Conservation (phyloP, 2,797 vertebrate species). For the Columba guinea region DNA sequence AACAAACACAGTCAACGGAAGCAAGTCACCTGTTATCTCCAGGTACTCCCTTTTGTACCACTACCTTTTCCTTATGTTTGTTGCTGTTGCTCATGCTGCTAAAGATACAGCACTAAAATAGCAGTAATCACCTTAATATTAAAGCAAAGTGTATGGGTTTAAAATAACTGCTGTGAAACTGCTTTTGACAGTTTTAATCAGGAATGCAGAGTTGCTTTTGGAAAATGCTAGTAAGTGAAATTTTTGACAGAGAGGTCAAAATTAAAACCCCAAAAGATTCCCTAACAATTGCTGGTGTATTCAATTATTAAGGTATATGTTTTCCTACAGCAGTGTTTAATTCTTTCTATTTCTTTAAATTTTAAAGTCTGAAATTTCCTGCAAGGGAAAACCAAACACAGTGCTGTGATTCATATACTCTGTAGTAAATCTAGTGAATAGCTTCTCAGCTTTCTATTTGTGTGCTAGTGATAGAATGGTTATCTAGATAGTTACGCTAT, state of each 20-base stretch:
- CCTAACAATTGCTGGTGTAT: not conserved
- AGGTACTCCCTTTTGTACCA: conserved; percentile 79
- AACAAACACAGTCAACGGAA: conserved; percentile 96
- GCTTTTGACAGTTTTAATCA: not conserved
- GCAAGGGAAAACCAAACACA: not conserved
- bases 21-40: conserved; percentile 98
- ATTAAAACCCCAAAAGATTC: not conserved
- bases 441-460: not conserved
- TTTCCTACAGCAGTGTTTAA: not conserved
- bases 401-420: not conserved
- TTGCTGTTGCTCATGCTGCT: not conserved
- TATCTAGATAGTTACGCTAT: not conserved
- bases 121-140: not conserved
- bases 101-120: not conserved
- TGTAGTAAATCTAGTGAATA: not conserved
- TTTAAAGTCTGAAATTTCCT: not conserved
- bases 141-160: not conserved
- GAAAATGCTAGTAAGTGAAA: not conserved
- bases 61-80: not conserved
- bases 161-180: not conserved
- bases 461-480: not conserved
- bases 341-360: not conserved
- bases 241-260: not conserved
- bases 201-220: not conserved
- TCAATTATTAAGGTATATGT: not conserved